phyloP scores from a whole-genome alignment of 2,888 invertebrate genomes.

The Campoplex nolae region DNA sequence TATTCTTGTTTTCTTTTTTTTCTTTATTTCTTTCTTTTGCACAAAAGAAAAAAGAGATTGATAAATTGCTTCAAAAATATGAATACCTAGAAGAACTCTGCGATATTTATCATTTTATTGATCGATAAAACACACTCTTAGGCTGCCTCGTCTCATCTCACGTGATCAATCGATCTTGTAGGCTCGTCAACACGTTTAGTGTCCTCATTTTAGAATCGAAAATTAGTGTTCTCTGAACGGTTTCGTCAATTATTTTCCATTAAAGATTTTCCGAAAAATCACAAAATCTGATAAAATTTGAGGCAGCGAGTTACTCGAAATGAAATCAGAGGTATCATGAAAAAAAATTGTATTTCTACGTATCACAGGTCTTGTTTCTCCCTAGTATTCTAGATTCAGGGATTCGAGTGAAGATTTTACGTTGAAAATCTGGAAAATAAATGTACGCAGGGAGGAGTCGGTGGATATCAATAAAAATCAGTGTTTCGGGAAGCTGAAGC shows the following conservation, averaged over 20 bases:
- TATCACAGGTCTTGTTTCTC: neutral
- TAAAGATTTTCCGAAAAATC: neutral
- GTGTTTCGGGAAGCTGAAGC: conserved; percentile 48
- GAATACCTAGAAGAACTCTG: neutral
- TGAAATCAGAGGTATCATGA: neutral
- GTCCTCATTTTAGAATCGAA: neutral
- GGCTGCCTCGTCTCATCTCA: neutral
- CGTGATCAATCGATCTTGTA: too few relatives aligned
- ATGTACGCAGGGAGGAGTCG: conserved; percentile 30
- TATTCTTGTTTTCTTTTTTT: conserved; percentile 61
- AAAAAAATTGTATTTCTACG: neutral
- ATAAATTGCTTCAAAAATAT: conserved; percentile 64
- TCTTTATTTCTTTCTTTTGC: neutral
- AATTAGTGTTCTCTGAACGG: conserved; percentile 7
- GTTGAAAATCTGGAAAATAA: conserved; percentile 33
- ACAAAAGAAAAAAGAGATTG: conserved; percentile 72
- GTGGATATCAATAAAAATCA: conserved; percentile 64
- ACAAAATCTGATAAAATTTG: neutral
- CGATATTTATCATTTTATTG: neutral
- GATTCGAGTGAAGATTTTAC: conserved; percentile 14
- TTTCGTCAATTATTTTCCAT: conserved; percentile 6
- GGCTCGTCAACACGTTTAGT: neutral
- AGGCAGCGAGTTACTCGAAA: neutral
- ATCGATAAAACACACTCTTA: neutral
- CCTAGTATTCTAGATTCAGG: too few relatives aligned